Evolutionary conservation across 2,113 vertebrate genomes (phyloP).

Genomic region (Gracilinanus agilis): DNA sequence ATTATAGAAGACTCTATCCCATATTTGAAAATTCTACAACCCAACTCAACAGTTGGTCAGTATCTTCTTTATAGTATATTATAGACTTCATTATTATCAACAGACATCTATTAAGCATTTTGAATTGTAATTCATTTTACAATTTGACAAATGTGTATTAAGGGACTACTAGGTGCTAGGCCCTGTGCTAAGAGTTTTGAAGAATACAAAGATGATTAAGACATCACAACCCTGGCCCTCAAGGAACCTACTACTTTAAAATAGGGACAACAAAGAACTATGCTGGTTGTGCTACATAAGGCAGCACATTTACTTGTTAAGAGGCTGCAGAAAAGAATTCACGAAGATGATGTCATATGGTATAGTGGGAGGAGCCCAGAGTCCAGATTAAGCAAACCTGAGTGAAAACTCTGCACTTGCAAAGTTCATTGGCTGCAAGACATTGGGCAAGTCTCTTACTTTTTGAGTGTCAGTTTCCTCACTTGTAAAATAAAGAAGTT

Average conservation of each 20-base stretch:
- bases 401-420: too few species aligned
- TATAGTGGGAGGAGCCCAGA: background rate
- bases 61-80: conserved; percentile 10
- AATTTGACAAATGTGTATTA: background rate
- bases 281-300: background rate
- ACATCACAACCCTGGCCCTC: background rate
- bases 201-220: background rate
- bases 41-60: conserved; percentile 9
- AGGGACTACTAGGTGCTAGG: too few species aligned
- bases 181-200: background rate
- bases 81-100: background rate
- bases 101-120: background rate
- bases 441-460: background rate
- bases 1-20: background rate
- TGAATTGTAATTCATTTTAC: background rate
- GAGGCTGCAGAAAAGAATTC: background rate
- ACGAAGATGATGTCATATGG: background rate
- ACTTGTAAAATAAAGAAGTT: background rate
- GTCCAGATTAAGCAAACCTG: background rate
- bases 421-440: background rate
- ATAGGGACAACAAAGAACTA: too few species aligned
- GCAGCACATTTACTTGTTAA: background rate
- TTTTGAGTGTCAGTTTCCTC: background rate
- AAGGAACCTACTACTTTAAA: background rate
- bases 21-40: conserved; percentile 30